phyloP scores from a whole-genome alignment of 2,888 invertebrate genomes.

The Drosophila diplacantha region DNA sequence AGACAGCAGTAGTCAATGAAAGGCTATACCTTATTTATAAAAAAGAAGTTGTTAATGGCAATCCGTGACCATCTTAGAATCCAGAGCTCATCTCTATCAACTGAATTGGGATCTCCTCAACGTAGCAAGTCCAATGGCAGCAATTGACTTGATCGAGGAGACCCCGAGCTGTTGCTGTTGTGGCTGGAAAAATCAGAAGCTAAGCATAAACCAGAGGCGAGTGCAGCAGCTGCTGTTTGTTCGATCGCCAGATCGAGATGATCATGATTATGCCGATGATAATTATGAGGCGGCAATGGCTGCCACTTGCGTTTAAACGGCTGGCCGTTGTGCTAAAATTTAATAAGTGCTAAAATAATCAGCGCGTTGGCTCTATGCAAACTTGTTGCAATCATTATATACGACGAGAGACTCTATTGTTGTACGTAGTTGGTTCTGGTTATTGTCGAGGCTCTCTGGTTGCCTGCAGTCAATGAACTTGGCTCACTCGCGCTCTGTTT shows the following conservation, averaged over 20 bases:
- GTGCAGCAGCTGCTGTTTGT: constrained; percentile 30
- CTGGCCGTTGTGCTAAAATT: constrained; percentile 56
- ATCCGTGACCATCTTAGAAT: background rate
- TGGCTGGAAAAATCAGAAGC: constrained; percentile 27
- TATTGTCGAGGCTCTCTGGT: constrained; percentile 24
- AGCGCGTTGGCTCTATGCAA: constrained; percentile 62
- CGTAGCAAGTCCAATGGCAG: constrained; percentile 28
- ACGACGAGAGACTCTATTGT: constrained; percentile 18
- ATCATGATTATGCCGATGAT: constrained; percentile 29
- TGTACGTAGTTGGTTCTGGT: constrained; percentile 40
- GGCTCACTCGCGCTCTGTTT: constrained; percentile 25
- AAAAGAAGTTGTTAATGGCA: background rate
- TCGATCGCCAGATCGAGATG: constrained; percentile 32
- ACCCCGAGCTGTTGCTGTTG: constrained; percentile 7
- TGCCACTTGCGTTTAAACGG: constrained; percentile 25
- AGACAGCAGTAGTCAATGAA: background rate
- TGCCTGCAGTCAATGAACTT: constrained; percentile 34
- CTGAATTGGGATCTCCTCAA: constrained; percentile 4
- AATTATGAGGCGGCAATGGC: constrained; percentile 26
- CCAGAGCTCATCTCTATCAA: constrained; percentile 23
- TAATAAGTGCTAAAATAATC: constrained; percentile 69
- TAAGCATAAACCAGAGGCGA: constrained; percentile 16
- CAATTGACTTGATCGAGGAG: constrained; percentile 45
- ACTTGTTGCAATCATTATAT: constrained; percentile 45
- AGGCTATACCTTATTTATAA: background rate